A percentile compares a stretch with the other conserved stretches of the same genome.
Evolutionary conservation across 2,113 vertebrate genomes (phyloP).

Genomic region (Machaerirhynchus nigripectus): DNA sequence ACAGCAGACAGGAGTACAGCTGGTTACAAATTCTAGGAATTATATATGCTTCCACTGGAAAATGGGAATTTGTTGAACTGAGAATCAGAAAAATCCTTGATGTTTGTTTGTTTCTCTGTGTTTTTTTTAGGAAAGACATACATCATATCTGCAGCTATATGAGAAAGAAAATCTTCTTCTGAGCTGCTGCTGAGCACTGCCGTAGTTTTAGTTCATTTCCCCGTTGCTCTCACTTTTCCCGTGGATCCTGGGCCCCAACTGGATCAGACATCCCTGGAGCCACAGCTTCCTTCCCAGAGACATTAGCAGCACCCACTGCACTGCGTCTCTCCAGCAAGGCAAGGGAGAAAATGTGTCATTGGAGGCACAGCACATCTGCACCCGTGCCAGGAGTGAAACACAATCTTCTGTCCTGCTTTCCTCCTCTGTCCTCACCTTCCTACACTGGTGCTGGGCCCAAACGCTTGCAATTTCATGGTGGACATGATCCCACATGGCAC

Average conservation of each 20-base stretch:
- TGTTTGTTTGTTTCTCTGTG: not conserved
- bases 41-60: not conserved
- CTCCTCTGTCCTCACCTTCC: not conserved
- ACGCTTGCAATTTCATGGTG: not conserved
- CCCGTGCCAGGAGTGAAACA: rapidly evolving
- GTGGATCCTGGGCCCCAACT: not conserved
- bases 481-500: rapidly evolving
- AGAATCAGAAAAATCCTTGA: not conserved
- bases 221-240: not conserved
- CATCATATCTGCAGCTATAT: not conserved
- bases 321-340: rapidly evolving
- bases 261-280: not conserved
- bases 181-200: not conserved
- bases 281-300: not conserved
- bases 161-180: not conserved
- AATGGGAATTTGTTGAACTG: not conserved
- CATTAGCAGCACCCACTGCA: not conserved
- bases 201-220: not conserved
- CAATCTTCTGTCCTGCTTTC: not conserved
- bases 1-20: not conserved
- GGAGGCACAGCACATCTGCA: not conserved
- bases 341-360: rapidly evolving
- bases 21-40: not conserved
- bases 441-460: not conserved
- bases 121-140: not conserved